Evolutionary conservation across 2,113 vertebrate species (phyloP).

Genomic region (Lepisosteus osseus): DNA sequence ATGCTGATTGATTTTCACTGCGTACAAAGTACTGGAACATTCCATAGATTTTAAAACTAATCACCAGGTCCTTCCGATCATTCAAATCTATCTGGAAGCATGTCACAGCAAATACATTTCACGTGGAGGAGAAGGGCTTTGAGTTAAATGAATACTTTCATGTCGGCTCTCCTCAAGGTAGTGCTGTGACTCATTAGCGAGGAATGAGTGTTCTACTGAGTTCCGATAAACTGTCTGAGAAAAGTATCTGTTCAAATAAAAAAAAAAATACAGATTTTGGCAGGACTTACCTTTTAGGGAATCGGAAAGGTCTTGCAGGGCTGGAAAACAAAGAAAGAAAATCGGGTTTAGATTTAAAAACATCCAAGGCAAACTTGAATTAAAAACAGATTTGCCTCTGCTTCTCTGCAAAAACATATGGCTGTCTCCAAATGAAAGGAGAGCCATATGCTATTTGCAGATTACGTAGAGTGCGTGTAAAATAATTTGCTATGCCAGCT

Average conservation of each 20-base stretch:
- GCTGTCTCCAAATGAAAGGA: too few relatives aligned
- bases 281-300: constrained; percentile 90
- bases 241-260: constrained; percentile 21
- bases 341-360: constrained; percentile 43
- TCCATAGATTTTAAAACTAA: too few relatives aligned
- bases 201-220: constrained; percentile 43
- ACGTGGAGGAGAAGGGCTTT: too few relatives aligned
- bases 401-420: constrained; percentile 15
- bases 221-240: constrained; percentile 21
- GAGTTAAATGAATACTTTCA: too few relatives aligned
- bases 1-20: too few relatives aligned
- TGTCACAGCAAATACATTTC: too few relatives aligned
- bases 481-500: background rate
- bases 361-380: constrained; percentile 42
- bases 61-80: too few relatives aligned
- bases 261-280: constrained; percentile 26
- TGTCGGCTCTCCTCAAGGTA: constrained; percentile 27
- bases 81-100: too few relatives aligned
- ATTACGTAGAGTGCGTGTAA: background rate
- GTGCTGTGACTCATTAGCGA: constrained; percentile 49
- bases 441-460: background rate
- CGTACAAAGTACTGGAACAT: too few relatives aligned
- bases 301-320: constrained; percentile 81
- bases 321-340: constrained; percentile 66
- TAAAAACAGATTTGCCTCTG: constrained; percentile 30